These are phyloP conservation scores for Tipula unca DNA, from an alignment of 2,888 invertebrate species.

Conservation along the genomic window DNA sequence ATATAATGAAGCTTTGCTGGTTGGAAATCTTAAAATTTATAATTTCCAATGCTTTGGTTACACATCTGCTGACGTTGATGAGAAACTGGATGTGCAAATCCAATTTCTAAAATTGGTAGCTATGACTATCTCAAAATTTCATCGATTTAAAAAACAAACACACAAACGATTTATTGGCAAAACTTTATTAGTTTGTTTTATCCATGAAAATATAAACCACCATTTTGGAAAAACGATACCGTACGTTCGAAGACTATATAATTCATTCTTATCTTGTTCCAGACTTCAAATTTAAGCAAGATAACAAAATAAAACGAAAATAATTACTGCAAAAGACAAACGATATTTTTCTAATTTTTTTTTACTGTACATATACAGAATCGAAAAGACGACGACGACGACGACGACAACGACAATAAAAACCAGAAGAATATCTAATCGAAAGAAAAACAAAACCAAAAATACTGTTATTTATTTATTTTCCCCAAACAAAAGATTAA, in stretches of 20 bases:
- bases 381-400: neutral
- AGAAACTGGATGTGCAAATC: no score
- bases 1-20: no score
- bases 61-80: no score
- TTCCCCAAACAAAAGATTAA: neutral
- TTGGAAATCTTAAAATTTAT: no score
- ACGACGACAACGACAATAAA: neutral
- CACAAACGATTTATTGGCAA: no score
- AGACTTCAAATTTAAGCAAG: neutral
- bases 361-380: neutral
- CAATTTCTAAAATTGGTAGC: no score
- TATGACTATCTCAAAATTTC: no score
- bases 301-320: neutral
- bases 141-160: no score
- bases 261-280: neutral
- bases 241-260: neutral
- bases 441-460: neutral
- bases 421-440: neutral
- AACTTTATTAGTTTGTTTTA: no score
- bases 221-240: neutral
- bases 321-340: neutral
- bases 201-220: no score
- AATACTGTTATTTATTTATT: neutral
- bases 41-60: no score
- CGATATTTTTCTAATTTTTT: neutral